These are phyloP conservation scores for Dione vanillae DNA, from an alignment of 2,888 invertebrate genomes.

Conservation along the genomic window DNA sequence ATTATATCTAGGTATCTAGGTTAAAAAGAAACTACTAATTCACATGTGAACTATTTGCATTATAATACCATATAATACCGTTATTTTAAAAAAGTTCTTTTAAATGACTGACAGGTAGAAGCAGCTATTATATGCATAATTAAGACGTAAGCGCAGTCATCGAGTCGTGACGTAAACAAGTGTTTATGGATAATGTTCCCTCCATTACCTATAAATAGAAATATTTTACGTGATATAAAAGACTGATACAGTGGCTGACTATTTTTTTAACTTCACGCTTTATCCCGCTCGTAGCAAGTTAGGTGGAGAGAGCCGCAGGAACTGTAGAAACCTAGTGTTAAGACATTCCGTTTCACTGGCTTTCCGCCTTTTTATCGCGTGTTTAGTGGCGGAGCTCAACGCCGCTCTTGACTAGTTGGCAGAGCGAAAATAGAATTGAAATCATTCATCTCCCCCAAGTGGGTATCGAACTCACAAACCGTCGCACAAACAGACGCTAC, in stretches of 20 bases:
- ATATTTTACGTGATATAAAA: background rate
- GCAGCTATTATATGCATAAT: background rate
- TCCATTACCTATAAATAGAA: background rate
- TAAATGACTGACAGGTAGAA: background rate
- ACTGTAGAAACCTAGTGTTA: background rate
- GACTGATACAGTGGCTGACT: too few species aligned
- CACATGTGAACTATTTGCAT: too few species aligned
- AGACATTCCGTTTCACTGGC: background rate
- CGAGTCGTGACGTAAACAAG: constrained; percentile 10
- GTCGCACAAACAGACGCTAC: too few species aligned
- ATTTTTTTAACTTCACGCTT: background rate
- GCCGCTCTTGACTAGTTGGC: background rate
- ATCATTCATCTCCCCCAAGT: background rate
- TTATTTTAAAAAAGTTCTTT: background rate
- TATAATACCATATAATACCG: background rate
- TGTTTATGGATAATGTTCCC: background rate
- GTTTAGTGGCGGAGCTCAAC: background rate
- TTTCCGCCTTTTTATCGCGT: background rate
- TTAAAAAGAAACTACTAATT: too few species aligned
- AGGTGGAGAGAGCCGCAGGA: background rate
- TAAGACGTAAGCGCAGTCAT: constrained; percentile 1
- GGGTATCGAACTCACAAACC: too few species aligned
- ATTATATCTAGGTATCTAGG: too few species aligned
- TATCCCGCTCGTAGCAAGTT: background rate
- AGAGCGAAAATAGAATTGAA: background rate